Conservation (phyloP, 2,113 vertebrate species). For the Phodopus roborovskii region DNA sequence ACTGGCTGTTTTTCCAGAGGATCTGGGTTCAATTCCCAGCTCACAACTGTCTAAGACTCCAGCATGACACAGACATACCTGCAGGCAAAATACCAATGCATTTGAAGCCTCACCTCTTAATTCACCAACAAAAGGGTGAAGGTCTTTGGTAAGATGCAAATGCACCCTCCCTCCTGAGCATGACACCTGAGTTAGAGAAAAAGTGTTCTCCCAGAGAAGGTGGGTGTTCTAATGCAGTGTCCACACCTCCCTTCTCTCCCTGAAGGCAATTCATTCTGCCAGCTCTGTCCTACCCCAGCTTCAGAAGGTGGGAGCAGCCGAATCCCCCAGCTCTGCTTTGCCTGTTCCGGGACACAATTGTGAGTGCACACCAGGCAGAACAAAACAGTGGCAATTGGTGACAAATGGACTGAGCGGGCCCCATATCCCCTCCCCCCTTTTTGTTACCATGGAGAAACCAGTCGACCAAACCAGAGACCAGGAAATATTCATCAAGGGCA, state of each 20-base stretch:
- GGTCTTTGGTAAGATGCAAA: neutral
- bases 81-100: neutral
- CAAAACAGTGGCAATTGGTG: conserved; percentile 95
- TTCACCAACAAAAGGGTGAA: neutral
- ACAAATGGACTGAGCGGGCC: conserved; percentile 94
- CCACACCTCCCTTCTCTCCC: neutral
- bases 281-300: conserved; percentile 59
- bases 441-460: conserved; percentile 91
- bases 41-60: neutral
- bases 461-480: conserved; percentile 79
- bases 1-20: neutral
- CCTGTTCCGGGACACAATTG: conserved; percentile 87
- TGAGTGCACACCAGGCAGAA: conserved; percentile 88
- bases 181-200: neutral
- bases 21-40: neutral
- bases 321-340: conserved; percentile 80
- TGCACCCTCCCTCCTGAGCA: neutral
- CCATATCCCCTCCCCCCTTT: conserved; percentile 80
- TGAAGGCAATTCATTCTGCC: neutral
- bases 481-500: conserved; percentile 77
- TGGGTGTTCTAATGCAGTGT: neutral
- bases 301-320: conserved; percentile 70
- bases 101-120: neutral
- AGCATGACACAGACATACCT: neutral
- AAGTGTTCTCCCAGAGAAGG: neutral